Conservation (phyloP, 2,113 vertebrate genomes). For the Phaethornis superciliosus region DNA sequence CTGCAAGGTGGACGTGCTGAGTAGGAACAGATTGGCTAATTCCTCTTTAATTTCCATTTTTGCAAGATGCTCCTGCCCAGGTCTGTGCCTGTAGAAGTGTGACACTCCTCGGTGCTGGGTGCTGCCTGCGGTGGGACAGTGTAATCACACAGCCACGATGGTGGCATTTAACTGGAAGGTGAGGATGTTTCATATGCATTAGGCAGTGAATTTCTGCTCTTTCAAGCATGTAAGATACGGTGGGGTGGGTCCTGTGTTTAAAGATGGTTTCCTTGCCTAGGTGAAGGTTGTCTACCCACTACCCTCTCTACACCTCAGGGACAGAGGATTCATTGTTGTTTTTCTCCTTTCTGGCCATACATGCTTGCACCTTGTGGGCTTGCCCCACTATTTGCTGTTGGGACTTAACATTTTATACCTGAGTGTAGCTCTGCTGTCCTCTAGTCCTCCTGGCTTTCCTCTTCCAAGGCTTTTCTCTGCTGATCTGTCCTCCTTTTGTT, state of each 20-base stretch:
- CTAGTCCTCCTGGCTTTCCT: background rate
- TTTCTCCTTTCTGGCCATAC: background rate
- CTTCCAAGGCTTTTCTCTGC: background rate
- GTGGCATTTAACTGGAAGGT: constrained; percentile 70
- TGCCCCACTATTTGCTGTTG: background rate
- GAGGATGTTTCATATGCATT: background rate
- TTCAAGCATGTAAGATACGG: background rate
- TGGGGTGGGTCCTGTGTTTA: background rate
- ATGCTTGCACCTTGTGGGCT: background rate
- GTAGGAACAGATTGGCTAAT: background rate
- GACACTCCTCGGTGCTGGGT: accelerated
- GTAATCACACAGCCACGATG: background rate
- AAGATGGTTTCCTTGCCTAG: background rate
- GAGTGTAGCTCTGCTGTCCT: background rate
- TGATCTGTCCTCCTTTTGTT: background rate
- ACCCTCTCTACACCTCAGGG: background rate
- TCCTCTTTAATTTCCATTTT: background rate
- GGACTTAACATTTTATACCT: background rate
- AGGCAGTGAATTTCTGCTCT: background rate
- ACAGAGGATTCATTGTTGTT: background rate
- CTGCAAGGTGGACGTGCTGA: background rate
- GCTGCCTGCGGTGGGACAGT: background rate
- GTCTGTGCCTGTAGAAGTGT: background rate
- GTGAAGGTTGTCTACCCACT: background rate
- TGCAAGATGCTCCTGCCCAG: background rate